These are phyloP conservation scores for Shinisaurus crocodilurus DNA, from an alignment of 2,113 vertebrate species.

Conservation along the genomic window DNA sequence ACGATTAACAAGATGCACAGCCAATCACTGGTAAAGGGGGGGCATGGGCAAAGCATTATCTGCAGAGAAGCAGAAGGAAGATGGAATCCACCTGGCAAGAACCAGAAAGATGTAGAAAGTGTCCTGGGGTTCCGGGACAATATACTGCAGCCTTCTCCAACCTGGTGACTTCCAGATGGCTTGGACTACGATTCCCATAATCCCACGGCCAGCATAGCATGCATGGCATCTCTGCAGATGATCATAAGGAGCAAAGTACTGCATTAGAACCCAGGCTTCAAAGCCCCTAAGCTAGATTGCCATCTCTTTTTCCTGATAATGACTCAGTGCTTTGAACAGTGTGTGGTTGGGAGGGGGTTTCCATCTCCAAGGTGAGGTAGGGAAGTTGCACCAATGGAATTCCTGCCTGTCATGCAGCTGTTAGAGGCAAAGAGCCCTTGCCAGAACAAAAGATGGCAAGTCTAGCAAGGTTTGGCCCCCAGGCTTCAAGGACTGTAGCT, in stretches of 20 bases:
- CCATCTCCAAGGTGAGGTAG: background rate
- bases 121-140: background rate
- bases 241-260: background rate
- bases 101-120: background rate
- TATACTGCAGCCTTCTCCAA: background rate
- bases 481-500: background rate
- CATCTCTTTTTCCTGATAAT: background rate
- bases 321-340: background rate
- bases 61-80: rapidly evolving
- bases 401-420: background rate
- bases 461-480: background rate
- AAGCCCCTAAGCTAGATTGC: background rate
- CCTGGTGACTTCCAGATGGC: background rate
- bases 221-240: background rate
- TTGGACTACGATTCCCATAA: too few species aligned
- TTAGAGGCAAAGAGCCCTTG: background rate
- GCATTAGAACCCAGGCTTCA: too few species aligned
- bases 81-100: background rate
- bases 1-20: rapidly evolving
- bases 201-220: too few species aligned
- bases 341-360: background rate
- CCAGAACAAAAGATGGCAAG: too few species aligned
- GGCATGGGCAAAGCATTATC: rapidly evolving
- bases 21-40: rapidly evolving
- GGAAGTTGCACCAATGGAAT: background rate